Evolutionary conservation across 1,140 invertebrate genomes (phyloP), one percentile per base, ranked within the genome.

Genomic region (Drosophila bifasciata): DNA sequence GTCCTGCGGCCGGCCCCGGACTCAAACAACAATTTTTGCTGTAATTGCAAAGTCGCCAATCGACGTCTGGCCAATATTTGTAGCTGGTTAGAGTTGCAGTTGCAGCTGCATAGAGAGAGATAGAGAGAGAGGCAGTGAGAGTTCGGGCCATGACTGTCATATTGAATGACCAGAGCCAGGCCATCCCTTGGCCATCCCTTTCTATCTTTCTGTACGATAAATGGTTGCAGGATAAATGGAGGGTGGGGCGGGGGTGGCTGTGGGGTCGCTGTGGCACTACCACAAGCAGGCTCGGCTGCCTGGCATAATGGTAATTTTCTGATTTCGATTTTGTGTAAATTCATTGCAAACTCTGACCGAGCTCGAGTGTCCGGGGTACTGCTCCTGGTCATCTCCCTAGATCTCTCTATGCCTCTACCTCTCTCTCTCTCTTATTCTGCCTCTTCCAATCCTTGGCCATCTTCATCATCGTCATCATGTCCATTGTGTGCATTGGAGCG

Each of bases 251-350:
- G 28, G 19, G 15, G 5, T 36, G 17, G 15, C 7, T 36, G 17
- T 11, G 25, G 3, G 39, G 16, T 28, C 8, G 48, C 15, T 32
- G 17, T 36, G 19, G 23, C 49, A 52, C 25, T 46, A 21, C 51
- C 32, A 68, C 41, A 68, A 51, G 64, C 55, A 61, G 79, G 74
- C 69, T 67, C 63, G 69, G 61, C 73, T 80, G 76, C 49, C 72
- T 46, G 56, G 74, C 83, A 81, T 86, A 86, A 86, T 86, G 81
- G 81, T 88, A 86, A 86, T 86, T 86, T 86, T 86, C 81, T 78
- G 81, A 86, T 86, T 86, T 86, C 81, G 81, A 86, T 86, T 86
- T 86, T 86, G 81, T 86, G 81, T 86, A 88, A 86, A 86, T 86
- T 86, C 81, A 86, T 88, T 81, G 83, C 83, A 71, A 62, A 66